Evolutionary conservation across 2,113 vertebrate species (phyloP).

Genomic region (Callorhinus ursinus): DNA sequence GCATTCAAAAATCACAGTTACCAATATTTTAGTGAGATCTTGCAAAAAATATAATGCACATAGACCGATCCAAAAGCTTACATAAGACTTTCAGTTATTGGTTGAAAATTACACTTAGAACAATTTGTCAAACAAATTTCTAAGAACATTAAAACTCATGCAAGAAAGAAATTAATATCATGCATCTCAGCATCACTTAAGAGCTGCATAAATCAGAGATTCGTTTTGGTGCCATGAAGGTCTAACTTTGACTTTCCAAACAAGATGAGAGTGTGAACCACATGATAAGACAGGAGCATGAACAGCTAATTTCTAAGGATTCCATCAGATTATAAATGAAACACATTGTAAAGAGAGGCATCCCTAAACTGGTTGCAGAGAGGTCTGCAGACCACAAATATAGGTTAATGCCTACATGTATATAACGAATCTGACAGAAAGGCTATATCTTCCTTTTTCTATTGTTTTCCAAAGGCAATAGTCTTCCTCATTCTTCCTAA

Average conservation of each 20-base stretch:
- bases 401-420: too few relatives aligned
- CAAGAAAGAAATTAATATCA: constrained; percentile 50
- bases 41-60: neutral
- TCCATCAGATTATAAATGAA: too few relatives aligned
- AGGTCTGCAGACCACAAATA: neutral
- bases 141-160: constrained; percentile 57
- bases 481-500: neutral
- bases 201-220: constrained; percentile 53
- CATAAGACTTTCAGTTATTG: neutral
- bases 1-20: constrained; percentile 23
- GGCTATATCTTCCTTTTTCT: neutral
- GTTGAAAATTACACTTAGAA: constrained; percentile 53
- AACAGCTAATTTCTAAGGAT: neutral
- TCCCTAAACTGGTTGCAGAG: neutral
- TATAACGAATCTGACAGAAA: neutral
- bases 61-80: neutral
- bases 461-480: neutral
- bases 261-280: neutral
- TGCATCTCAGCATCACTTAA: constrained; percentile 31
- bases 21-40: neutral
- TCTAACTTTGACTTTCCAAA: constrained; percentile 24
- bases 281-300: neutral
- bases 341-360: neutral
- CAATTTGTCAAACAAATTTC: constrained; percentile 67
- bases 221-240: neutral